phyloP scores from a whole-genome alignment of 2,797 vertebrate species.

The Sarcoramphus papa region DNA sequence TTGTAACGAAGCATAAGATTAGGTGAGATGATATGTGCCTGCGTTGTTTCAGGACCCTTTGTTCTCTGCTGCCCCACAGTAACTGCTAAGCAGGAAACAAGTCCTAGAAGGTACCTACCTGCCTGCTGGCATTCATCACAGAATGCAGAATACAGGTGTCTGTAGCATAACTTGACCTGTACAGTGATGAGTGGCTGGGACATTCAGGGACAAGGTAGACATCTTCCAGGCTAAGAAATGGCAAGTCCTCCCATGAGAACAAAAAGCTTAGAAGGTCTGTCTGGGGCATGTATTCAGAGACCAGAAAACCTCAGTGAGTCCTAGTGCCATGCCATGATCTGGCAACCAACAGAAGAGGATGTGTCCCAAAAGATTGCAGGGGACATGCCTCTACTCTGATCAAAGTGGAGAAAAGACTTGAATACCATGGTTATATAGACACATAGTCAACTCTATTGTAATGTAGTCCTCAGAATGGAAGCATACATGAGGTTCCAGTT shows the following conservation, averaged over 20 bases:
- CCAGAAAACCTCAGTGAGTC: not conserved
- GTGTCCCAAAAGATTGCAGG: not conserved
- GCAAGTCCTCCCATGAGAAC: not conserved
- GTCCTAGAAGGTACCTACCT: not conserved
- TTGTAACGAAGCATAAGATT: not conserved
- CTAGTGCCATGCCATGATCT: not conserved
- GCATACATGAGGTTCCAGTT: not conserved
- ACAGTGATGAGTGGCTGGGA: not conserved
- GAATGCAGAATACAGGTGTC: not conserved
- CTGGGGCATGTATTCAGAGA: not conserved
- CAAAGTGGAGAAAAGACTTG: not conserved
- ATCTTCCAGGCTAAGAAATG: not conserved
- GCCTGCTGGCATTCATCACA: not conserved
- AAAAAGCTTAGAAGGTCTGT: not conserved
- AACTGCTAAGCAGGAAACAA: not conserved
- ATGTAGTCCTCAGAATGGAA: not conserved
- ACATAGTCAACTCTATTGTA: not conserved
- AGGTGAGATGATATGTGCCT: rapidly evolving
- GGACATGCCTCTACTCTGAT: not conserved
- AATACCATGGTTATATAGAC: not conserved
- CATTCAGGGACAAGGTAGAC: not conserved
- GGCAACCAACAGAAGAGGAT: not conserved
- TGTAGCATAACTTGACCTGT: not conserved
- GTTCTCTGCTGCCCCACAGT: not conserved
- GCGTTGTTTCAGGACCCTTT: not conserved